Evolutionary conservation across 2,888 invertebrate genomes (phyloP), one percentile per base, ranked within the genome.

Genomic region (Drosophila algonquin): DNA sequence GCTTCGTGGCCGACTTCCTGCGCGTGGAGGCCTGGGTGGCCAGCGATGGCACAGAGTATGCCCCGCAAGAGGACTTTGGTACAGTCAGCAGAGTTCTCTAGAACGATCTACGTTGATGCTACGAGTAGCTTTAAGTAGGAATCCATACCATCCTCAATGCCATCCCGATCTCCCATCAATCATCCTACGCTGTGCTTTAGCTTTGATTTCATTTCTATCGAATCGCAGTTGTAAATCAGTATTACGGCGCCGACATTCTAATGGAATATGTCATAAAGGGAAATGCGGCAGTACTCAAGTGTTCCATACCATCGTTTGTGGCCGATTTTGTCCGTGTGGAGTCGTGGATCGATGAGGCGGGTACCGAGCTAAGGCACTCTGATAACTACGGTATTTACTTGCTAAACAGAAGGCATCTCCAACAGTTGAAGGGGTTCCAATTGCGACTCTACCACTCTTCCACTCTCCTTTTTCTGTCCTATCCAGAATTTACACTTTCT

Each of bases 1-100:
- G 96, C 76, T 97, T 97, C 92, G 97, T 97, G 67, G 95, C 96
- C 51, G 98, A 98, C 93, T 98, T 97, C 93, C 96, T 98, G 58
- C 95, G 95, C 91, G 97, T 98, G 59, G 95, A 96, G 91, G 95
- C 96, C 76, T 97, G 97, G 97, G 93, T 94, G 76, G 93, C 94
- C 87, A 94, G 94, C 67, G 94, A 94, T 81, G 95, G 94, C 79
- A 94, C 95, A 84, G 95, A 95, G 92, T 96, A 95, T 92, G 93
- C 94, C 89, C 94, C 94, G 80, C 94, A 94, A 85, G 93, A 94
- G 88, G 94, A 95, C 92, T 96, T 96, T 92, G 97, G 96, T 96
- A 96, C 59, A 45, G 44, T 55, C 14, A 21, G 44, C 35, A n/a
- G 40, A 40, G 2, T 2, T n/a, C 65, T 63, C 18, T 24, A 24